Evolutionary conservation across 2,888 invertebrate genomes (phyloP), one percentile per base, ranked within the genome.

Genomic region (Drosophila hawaiiensis): DNA sequence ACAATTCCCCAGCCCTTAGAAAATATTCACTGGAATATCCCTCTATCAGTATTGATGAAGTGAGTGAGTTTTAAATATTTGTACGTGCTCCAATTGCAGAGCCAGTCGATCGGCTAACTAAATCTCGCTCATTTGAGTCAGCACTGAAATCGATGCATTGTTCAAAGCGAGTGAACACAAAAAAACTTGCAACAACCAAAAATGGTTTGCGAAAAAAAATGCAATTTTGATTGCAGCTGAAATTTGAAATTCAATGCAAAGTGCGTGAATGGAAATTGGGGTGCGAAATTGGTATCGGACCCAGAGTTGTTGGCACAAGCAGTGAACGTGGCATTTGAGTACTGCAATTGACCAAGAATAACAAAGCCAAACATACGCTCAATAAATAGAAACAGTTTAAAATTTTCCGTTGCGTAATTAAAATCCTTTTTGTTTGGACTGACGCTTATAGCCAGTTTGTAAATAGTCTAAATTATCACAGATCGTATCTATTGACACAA

Each of bases 161-260:
- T 56, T 54, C 31, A 60, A 41, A 5, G 4, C 39, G 14, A 25
- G 39, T 47, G 41, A 22, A 14, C 5, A n/a, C 5, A 31, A 22
- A 41, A 31, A 33, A 7, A 35, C 7, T 29, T 29, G 25, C 4
- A 16, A 16, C n/a, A 52, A n/a, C 19, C 37, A 54, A 39, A 74
- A 63, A 60, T 54, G 22, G 35, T 22, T n/a, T 39, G 60, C 33
- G 25, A 47, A 54, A 43, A 62, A 59, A 56, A 31, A 58, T 41
- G 28, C 25, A 33, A 64, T 65, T 63, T 49, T 71, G 50, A 47
- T 74, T 77, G 66, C 70, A 61, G 50, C 43, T 54, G 43, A 35
- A 66, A 73, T 77, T 74, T 74, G 78, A 58, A 67, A 68, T 55
- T 55, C 62, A 73, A 41, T 28, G 49, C n/a, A 43, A 49, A 66